A percentile compares a stretch with the other conserved stretches of the same genome.
These are phyloP conservation scores for Tiliacea aurago DNA, from an alignment of 2,888 invertebrate species.

Conservation along the genomic window DNA sequence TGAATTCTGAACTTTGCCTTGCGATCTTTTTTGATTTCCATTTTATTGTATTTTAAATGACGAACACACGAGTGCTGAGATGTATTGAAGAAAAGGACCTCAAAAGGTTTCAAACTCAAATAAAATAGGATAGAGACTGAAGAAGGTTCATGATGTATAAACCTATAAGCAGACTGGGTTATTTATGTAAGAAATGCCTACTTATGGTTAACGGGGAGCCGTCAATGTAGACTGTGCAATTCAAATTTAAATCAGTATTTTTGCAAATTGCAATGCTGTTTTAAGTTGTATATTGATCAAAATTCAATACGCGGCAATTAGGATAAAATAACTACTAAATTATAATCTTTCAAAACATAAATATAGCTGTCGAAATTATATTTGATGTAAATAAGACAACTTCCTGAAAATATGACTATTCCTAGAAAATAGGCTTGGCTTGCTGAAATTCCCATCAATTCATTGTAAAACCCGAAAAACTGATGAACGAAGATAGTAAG, in stretches of 20 bases:
- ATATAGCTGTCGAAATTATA: background rate
- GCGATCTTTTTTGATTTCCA: conserved; percentile 13
- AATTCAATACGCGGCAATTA: too few species aligned
- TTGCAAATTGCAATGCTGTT: background rate
- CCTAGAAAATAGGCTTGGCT: background rate
- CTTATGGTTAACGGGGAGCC: background rate
- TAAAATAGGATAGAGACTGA: background rate
- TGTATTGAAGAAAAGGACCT: background rate
- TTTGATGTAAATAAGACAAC: background rate
- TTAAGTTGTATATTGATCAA: background rate
- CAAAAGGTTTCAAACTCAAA: background rate
- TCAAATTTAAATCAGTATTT: background rate
- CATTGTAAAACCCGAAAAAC: background rate
- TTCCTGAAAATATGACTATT: background rate
- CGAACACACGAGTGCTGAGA: background rate
- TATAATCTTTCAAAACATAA: background rate
- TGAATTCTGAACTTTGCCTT: conserved; percentile 9
- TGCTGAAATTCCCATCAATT: background rate
- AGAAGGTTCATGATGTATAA: background rate
- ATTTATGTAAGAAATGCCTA: background rate
- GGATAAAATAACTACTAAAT: background rate
- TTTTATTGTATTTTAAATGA: conserved; percentile 44
- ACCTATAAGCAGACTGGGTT: background rate
- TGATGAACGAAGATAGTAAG: background rate
- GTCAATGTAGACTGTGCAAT: background rate